Conservation (phyloP, 92 coral and sea anemone species). For the Parazoanthus atlanticus region DNA sequence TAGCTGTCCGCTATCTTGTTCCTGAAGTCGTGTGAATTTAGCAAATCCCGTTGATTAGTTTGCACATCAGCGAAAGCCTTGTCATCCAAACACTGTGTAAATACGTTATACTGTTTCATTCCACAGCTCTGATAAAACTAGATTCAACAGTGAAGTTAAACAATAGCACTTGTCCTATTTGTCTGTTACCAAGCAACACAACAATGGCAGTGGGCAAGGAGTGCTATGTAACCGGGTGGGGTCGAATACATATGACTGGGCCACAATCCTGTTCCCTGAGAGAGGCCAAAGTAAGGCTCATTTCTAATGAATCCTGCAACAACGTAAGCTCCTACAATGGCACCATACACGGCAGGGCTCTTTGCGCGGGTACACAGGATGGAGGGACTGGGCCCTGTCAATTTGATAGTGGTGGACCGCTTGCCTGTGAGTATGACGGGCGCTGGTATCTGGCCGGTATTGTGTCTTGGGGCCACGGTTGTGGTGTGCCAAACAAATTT, state of each 20-base stretch:
- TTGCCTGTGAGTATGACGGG: constrained; percentile 70
- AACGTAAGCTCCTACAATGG: constrained; percentile 67
- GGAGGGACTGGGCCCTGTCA: constrained; percentile 92
- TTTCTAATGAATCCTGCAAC: constrained; percentile 78
- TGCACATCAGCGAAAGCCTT: no score
- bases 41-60: no score
- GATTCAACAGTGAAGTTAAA: constrained; percentile 28
- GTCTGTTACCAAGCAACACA: constrained; percentile 57
- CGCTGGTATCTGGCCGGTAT: constrained; percentile 79
- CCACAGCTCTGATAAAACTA: constrained; percentile 47
- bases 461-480: constrained; percentile 86
- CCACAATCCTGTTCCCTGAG: constrained; percentile 62
- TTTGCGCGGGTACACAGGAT: constrained; percentile 81
- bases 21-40: no score
- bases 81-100: no score
- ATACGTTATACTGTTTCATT: background rate
- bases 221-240: constrained; percentile 90
- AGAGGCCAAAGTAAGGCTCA: constrained; percentile 75
- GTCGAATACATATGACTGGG: constrained; percentile 60
- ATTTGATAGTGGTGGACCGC: constrained; percentile 96
- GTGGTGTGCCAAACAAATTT: constrained; percentile 75
- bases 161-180: constrained; percentile 57
- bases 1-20: no score
- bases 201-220: constrained; percentile 57
- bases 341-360: constrained; percentile 71